Conservation (phyloP, 2,888 invertebrate species). For the Plagiodera versicolora region DNA sequence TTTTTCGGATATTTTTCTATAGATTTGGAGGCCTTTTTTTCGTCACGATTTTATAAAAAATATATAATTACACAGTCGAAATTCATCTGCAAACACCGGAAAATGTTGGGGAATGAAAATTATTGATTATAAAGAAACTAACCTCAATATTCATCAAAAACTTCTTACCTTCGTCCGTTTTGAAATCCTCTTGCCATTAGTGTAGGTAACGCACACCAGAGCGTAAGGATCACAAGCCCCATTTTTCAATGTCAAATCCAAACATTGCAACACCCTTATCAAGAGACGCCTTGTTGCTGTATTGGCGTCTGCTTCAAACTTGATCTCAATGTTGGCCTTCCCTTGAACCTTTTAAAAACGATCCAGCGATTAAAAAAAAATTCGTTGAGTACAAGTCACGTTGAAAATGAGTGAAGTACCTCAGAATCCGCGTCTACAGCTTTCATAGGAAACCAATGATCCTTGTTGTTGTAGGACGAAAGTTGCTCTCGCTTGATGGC, state of each 20-base stretch:
- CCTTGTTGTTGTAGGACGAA: conserved; percentile 85
- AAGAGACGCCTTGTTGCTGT: conserved; percentile 55
- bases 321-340: conserved; percentile 83
- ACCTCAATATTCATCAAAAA: no score
- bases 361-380: no score
- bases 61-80: no score
- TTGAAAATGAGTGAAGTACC: no score
- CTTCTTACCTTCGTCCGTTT: conserved; percentile 72
- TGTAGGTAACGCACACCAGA: conserved; percentile 71
- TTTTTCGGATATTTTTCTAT: no score
- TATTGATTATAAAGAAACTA: no score
- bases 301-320: conserved; percentile 62
- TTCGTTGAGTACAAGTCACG: no score
- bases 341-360: conserved; percentile 93
- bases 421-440: conserved; percentile 88
- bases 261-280: conserved; percentile 75
- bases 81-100: no score
- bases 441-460: conserved; percentile 88
- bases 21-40: no score
- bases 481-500: conserved; percentile 87
- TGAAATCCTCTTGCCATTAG: conserved; percentile 77
- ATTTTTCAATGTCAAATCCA: conserved; percentile 85
- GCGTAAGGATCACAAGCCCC: conserved; percentile 92
- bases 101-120: no score
- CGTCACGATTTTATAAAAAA: no score